Conservation (phyloP, 2,797 vertebrate species). For the Sciurus carolinensis region DNA sequence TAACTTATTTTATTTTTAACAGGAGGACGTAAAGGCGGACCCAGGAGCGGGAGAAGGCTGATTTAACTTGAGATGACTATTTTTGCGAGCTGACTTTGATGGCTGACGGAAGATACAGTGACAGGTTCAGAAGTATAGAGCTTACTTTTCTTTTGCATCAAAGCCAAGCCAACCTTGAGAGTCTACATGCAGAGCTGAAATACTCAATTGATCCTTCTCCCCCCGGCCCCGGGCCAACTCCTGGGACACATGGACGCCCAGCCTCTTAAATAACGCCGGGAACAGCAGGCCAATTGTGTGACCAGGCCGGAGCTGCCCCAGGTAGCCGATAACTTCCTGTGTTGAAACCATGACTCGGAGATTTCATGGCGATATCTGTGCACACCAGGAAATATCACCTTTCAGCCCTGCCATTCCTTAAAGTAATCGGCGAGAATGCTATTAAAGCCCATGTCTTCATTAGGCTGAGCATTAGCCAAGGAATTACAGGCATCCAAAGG, state of each 20-base stretch:
- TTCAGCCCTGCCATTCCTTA: conserved; percentile 82
- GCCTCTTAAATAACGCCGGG: conserved; percentile 85
- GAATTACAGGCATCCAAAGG: conserved; percentile 65
- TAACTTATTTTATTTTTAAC: not conserved
- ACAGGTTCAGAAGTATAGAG: not conserved
- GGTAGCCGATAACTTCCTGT: conserved; percentile 86
- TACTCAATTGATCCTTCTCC: conserved; percentile 72
- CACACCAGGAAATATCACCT: conserved; percentile 86
- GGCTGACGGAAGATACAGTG: conserved; percentile 59
- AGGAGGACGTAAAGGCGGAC: not conserved
- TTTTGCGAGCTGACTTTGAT: not conserved
- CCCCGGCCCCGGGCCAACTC: conserved; percentile 17
- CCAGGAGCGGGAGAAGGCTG: not conserved
- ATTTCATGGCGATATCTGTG: conserved; percentile 78
- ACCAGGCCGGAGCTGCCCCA: conserved; percentile 71
- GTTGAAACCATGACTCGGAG: conserved; percentile 81
- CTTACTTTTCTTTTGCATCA: conserved; percentile 65
- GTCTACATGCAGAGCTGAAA: conserved; percentile 65
- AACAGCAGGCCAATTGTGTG: conserved; percentile 86
- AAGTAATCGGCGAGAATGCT: conserved; percentile 75
- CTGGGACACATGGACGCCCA: conserved; percentile 72
- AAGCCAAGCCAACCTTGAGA: conserved; percentile 71
- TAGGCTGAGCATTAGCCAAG: conserved; percentile 70
- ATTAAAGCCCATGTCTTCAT: conserved; percentile 73
- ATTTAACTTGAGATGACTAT: not conserved